These are phyloP conservation scores for Hestina assimilis DNA, from an alignment of 1,140 invertebrate genomes.

Conservation along the genomic window DNA sequence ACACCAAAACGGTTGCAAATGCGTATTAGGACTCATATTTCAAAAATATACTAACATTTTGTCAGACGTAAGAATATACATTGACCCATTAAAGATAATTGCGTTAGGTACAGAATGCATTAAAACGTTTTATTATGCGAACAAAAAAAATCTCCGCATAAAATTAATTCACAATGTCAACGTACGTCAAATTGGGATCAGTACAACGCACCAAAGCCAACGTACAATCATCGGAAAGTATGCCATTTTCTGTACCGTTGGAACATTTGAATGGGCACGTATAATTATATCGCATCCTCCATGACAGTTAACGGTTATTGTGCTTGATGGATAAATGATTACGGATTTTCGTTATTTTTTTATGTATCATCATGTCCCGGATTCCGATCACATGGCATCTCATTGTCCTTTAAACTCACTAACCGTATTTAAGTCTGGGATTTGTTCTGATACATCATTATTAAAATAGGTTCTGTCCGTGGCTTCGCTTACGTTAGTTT, in stretches of 20 bases:
- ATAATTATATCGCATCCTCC: constrained; percentile 43
- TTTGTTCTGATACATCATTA: no score
- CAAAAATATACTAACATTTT: no score
- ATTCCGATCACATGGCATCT: background rate
- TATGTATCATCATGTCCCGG: background rate
- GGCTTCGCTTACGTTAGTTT: no score
- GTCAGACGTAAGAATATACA: no score
- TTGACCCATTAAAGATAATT: no score
- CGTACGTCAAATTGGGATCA: constrained; percentile 9
- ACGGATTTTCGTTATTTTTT: constrained; percentile 31
- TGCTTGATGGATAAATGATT: constrained; percentile 58
- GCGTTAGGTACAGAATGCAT: no score
- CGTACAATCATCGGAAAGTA: constrained; percentile 13
- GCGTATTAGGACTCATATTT: no score
- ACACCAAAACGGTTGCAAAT: no score
- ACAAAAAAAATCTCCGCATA: background rate
- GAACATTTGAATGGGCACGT: constrained; percentile 15
- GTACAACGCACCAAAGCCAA: background rate
- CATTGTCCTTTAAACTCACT: constrained; percentile 1
- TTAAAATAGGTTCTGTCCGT: no score
- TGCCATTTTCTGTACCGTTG: constrained; percentile 46
- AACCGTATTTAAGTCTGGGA: no score
- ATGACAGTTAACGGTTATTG: constrained; percentile 45
- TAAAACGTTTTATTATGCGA: background rate
- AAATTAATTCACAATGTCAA: constrained; percentile 9